Evolutionary conservation across 2,113 vertebrate genomes (phyloP), one percentile per base, ranked within the genome.

Genomic region (Sisor rabdophorus): DNA sequence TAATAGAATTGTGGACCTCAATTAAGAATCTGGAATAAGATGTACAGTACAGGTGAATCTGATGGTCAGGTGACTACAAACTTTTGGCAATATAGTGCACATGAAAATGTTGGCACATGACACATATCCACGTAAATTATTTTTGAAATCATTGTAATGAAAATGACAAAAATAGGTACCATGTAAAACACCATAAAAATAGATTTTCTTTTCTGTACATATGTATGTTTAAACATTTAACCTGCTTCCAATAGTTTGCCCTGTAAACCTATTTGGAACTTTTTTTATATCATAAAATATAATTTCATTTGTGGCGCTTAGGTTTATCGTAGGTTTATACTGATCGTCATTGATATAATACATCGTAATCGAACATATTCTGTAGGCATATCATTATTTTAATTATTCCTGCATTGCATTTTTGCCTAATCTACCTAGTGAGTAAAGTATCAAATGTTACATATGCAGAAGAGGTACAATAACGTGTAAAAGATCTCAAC

Each of bases 81-180:
- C n/a, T n/a, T n/a, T n/a, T n/a, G n/a, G n/a, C n/a, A n/a, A n/a
- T n/a, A n/a, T n/a, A n/a, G n/a, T n/a, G n/a, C n/a, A n/a, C n/a
- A n/a, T n/a, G n/a, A 79, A 81, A 63, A 40, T 44, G 73, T 76
- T 59, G 78, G 69, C 24, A 24, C 65, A 74, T 60, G 48, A 76
- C 64, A 55, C 80, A 82, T 67, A 32, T 67, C 71, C 76, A 69
- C 61, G 74, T n/a, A 80, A 67, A 69, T 9, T 28, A 77, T 55
- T 44, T 10, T 10, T 8, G 10, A 6, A 44, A 54, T 79, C 54
- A 13, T 80, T 82, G 84, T 44, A 83, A 59, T 19, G 11, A 48
- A 54, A 40, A 52, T 17, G 50, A 12, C 58, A 36, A 63, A 17
- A 61, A 22, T 19, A 47, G 30, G 4, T 30, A 16, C 26, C 22